Percentiles rank a stretch among this genome's conserved stretches.
These are phyloP conservation scores for Zaprionus kolodkinae DNA, from an alignment of 1,140 invertebrate genomes.

Conservation along the genomic window DNA sequence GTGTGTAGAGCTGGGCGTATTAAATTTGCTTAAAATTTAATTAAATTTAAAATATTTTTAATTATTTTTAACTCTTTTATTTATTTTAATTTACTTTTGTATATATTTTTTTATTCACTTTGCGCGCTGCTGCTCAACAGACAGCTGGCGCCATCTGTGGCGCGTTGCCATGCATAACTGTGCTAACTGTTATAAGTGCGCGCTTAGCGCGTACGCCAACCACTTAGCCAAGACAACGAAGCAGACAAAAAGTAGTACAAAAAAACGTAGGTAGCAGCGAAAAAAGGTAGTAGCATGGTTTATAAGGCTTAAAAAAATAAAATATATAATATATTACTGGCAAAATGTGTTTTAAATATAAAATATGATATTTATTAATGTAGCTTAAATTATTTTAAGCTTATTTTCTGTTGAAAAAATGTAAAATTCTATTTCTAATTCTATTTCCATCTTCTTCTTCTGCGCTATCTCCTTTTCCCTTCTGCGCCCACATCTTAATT, in stretches of 20 bases:
- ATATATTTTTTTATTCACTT: not conserved
- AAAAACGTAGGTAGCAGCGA: not conserved
- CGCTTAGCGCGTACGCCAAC: conserved; percentile 42
- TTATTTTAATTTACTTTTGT: not conserved
- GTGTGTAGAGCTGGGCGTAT: not conserved
- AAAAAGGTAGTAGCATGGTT: conserved; percentile 6
- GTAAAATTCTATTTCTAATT: too few relatives aligned
- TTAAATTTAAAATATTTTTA: not conserved
- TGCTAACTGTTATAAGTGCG: conserved; percentile 35
- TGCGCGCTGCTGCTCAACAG: too few relatives aligned
- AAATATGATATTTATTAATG: not conserved
- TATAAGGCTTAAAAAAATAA: not conserved
- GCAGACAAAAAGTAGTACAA: conserved; percentile 17
- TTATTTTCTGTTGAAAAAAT: too few relatives aligned
- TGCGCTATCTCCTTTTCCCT: too few relatives aligned
- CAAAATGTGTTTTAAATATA: not conserved
- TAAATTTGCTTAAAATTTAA: not conserved
- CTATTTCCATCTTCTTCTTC: too few relatives aligned
- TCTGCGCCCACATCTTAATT: not conserved
- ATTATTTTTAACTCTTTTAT: not conserved
- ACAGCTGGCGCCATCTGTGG: conserved; percentile 61
- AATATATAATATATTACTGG: not conserved
- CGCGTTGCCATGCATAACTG: conserved; percentile 14
- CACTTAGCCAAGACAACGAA: conserved; percentile 23
- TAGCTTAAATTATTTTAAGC: too few relatives aligned